Base-by-base conservation (phyloP, 2,797 vertebrate genomes). In the Chromis chromis region DNA sequence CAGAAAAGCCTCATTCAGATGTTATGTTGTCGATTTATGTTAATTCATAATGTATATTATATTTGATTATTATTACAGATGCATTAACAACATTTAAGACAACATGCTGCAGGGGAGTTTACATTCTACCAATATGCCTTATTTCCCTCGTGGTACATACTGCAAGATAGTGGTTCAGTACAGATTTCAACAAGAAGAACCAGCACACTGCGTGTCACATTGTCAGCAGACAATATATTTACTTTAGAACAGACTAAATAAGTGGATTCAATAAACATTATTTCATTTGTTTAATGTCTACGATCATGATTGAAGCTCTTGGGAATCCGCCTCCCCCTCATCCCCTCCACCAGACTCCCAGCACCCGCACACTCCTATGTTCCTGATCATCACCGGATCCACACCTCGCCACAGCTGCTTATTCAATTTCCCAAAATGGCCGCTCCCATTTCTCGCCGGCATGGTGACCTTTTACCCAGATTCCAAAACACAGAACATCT, bases 381-480 rank as follows among this genome's bases (percentile, higher is more conserved):
- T 28, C 1, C 65, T 31, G 28, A 78, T 76, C 72, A 76, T 72
- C 68, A 39, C 46, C 3, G 49, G 66, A 85, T 78, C 70, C 60
- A 74, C 70, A 78, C 75, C 77, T 74, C 62, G 0, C 42, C 76
- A 86, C 92, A 92, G 87, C 89, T 92, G 91, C 84, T 90, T 50
- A 68, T 84, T 82, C 77, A 55, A 79, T 88, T 86, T 84, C 77
- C 84, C 75, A 86, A 90, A 84, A 93, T 87, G 89, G 79, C 78
- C 53, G 40, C 81, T 84, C 79, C 84, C 86, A 76, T 82, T 65
- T 53, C 13, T 21, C 39, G 63, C 75, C 84, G 66, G 84, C 78
- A 74, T 42, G 53, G 19, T 62, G 83, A 94, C 91, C 94, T 94
- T 94, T 94, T 85, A 92, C 94, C 92, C 86, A 94, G 80, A 93